Evolutionary conservation across 2,113 vertebrate genomes (phyloP).

Genomic region (Oreocharis arfaki): DNA sequence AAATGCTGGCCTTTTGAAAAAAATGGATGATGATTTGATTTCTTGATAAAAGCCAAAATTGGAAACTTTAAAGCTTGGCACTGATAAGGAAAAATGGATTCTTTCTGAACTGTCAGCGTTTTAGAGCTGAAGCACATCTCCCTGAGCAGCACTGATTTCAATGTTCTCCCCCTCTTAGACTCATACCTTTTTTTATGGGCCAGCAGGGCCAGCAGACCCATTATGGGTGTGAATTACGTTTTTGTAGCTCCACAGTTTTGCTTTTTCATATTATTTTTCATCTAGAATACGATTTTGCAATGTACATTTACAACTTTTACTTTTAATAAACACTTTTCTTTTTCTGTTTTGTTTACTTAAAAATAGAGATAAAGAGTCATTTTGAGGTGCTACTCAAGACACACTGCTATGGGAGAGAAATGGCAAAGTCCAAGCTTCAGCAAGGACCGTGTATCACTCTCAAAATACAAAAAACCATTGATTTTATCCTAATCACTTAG

Average conservation of each 20-base stretch:
- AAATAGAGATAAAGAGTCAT: neutral
- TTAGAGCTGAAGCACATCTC: slow-evolving; percentile 1
- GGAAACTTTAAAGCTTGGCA: slow-evolving; percentile 35
- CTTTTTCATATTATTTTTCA: neutral
- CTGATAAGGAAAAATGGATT: slow-evolving; percentile 44
- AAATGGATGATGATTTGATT: neutral
- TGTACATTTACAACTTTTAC: neutral
- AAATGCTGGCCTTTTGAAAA: neutral
- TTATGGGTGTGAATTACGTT: neutral
- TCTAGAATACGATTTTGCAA: neutral
- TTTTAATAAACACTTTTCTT: neutral
- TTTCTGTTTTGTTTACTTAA: neutral
- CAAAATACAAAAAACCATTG: neutral
- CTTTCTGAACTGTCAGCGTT: slow-evolving; percentile 34
- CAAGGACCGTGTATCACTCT: neutral
- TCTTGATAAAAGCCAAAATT: slow-evolving; percentile 35
- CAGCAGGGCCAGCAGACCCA: neutral
- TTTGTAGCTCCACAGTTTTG: neutral
- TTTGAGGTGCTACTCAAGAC: neutral
- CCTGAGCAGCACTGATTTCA: neutral
- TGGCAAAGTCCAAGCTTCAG: neutral
- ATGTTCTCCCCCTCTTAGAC: neutral
- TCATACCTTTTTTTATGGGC: slow-evolving; percentile 4
- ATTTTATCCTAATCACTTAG: neutral
- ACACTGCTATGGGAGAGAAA: neutral